Percentiles rank a stretch among this genome's conserved stretches.
Evolutionary conservation across 2,888 invertebrate genomes (phyloP).

Genomic region (Physocephala rufipes): DNA sequence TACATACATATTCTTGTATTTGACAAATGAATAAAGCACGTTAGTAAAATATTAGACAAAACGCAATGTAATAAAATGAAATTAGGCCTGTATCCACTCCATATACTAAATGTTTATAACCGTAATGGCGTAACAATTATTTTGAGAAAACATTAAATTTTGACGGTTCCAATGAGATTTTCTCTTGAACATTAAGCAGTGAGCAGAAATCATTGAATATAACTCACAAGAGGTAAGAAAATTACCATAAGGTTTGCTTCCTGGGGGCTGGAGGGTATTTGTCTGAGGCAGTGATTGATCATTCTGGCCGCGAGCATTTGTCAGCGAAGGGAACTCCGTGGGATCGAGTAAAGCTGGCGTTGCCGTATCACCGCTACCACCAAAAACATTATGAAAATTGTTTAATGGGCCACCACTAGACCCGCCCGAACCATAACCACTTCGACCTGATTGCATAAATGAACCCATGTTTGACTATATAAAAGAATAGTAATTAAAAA

Average conservation of each 20-base stretch:
- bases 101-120: constrained; percentile 23
- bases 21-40: neutral
- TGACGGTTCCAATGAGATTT: constrained; percentile 19
- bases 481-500: constrained; percentile 28
- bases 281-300: constrained; percentile 82
- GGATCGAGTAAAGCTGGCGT: constrained; percentile 90
- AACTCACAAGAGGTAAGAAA: constrained; percentile 67
- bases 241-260: constrained; percentile 91
- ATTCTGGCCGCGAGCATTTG: constrained; percentile 81
- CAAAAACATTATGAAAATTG: constrained; percentile 85
- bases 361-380: constrained; percentile 77
- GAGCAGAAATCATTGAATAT: constrained; percentile 56
- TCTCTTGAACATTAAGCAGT: constrained; percentile 30
- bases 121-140: constrained; percentile 25
- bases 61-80: constrained; percentile 23
- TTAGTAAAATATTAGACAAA: constrained; percentile 11
- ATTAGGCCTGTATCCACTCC: constrained; percentile 16
- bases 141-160: constrained; percentile 32
- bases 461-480: constrained; percentile 72
- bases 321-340: constrained; percentile 92
- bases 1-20: no score
- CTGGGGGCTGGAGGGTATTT: constrained; percentile 87
- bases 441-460: constrained; percentile 70
- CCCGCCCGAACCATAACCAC: constrained; percentile 70
- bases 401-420: constrained; percentile 72